Evolutionary conservation across 2,888 invertebrate genomes (phyloP).

Genomic region (Galeruca laticollis): DNA sequence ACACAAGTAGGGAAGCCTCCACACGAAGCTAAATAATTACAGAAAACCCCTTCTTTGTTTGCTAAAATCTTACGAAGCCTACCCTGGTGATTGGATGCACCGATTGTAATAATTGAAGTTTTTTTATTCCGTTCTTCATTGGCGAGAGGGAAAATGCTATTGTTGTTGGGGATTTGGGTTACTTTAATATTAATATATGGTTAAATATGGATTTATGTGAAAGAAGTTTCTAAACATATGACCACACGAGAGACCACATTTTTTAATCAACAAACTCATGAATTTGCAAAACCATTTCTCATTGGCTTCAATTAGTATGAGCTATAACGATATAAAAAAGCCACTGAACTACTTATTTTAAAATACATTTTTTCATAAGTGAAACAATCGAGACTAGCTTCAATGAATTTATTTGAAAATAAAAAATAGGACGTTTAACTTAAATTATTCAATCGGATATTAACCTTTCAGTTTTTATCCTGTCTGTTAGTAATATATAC

Average conservation of each 20-base stretch:
- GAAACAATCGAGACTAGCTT: too few species aligned
- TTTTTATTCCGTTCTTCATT: slow-evolving; percentile 4
- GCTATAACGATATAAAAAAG: neutral
- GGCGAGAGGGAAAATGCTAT: slow-evolving; percentile 9
- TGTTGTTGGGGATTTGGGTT: slow-evolving; percentile 12
- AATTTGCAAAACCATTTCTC: neutral
- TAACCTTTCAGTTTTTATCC: too few species aligned
- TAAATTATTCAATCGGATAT: too few species aligned
- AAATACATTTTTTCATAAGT: too few species aligned
- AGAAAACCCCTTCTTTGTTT: too few species aligned
- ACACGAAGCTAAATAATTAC: too few species aligned
- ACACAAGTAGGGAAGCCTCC: too few species aligned
- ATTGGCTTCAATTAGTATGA: neutral
- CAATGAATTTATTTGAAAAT: too few species aligned
- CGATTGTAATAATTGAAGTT: slow-evolving; percentile 1
- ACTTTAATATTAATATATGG: slow-evolving; percentile 28
- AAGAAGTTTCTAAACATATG: slow-evolving; percentile 15
- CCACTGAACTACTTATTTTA: neutral
- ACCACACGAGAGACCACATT: slow-evolving; percentile 1
- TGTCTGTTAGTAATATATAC: too few species aligned
- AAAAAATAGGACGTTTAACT: too few species aligned
- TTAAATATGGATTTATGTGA: slow-evolving; percentile 22
- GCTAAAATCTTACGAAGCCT: neutral
- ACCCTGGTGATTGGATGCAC: neutral
- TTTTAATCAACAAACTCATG: neutral